These are phyloP conservation scores for Globodera ellingtonae DNA, from an alignment of 1,140 invertebrate genomes.

Conservation along the genomic window DNA sequence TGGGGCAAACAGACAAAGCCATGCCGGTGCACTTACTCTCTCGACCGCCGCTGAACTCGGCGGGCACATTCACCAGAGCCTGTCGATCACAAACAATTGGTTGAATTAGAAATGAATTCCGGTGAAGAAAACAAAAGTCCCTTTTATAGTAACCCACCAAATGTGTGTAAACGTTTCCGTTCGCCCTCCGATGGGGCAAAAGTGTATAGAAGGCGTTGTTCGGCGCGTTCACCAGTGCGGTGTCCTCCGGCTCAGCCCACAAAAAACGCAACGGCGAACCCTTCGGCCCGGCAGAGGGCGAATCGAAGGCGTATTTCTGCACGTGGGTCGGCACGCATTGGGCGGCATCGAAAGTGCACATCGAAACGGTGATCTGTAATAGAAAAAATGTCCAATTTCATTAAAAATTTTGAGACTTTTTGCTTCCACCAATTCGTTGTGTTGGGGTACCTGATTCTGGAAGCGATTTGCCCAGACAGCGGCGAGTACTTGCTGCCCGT, in stretches of 20 bases:
- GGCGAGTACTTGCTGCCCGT: slow-evolving; percentile 49
- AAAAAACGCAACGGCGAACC: slow-evolving; percentile 31
- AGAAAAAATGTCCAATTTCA: background rate
- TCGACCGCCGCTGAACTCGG: slow-evolving; percentile 22
- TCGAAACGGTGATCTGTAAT: slow-evolving; percentile 35
- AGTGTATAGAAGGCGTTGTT: slow-evolving; percentile 43
- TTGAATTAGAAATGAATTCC: background rate
- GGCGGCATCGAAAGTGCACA: slow-evolving; percentile 47
- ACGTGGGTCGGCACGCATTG: slow-evolving; percentile 39
- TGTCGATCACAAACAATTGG: no score
- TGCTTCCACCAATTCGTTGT: background rate
- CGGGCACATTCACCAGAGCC: slow-evolving; percentile 22
- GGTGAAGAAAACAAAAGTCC: background rate
- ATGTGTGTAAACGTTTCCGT: slow-evolving; percentile 51
- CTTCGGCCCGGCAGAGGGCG: background rate
- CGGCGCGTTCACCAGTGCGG: background rate
- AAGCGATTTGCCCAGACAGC: slow-evolving; percentile 61
- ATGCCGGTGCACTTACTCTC: background rate
- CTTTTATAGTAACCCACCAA: slow-evolving; percentile 5
- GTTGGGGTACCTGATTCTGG: slow-evolving; percentile 34
- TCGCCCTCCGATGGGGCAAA: slow-evolving; percentile 47
- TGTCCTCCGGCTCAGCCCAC: slow-evolving; percentile 48
- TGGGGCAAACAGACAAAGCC: background rate
- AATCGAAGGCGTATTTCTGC: slow-evolving; percentile 44
- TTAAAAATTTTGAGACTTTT: no score